Base-by-base conservation (phyloP, 23 tunicate species). In the Trididemnum nubilum region DNA sequence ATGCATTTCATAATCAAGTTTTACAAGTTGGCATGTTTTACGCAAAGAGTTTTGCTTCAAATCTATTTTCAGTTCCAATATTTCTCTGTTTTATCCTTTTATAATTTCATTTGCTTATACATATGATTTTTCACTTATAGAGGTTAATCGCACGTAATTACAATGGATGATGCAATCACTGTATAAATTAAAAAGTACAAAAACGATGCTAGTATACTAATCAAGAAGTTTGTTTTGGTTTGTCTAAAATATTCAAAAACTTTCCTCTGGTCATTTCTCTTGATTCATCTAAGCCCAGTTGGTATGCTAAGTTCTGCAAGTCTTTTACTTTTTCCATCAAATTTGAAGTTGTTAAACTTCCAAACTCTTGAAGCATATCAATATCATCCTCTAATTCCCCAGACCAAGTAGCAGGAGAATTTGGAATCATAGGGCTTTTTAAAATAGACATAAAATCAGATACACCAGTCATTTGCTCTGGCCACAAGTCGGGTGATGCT, bases 241-340 rank as follows among this genome's bases (percentile, higher is more conserved):
- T 82, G 51, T 80, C 91, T 33, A 93, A 69, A 72, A 93, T 93
- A 38, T 93, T 93, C 61, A 93, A 80, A 79, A 93, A 87, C 60
- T 93, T 93, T 63, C 98, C 98, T 73, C 98, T 83, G 18, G 98
- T 93, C 98, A 93, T 93, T 67, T 93, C 98, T 36, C 86, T 73
- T 32, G 93, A 93, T 57, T 93, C 98, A 60, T 93, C 98, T 39
- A 93, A 70, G 7, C 98, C 98, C 12, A 93, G 86, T 71, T 93
- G 92, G 49, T 87, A 93, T 27, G 98, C 98, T 35, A 93, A 39
- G 36, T 93, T 93, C 65, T 93, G 98, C 64, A 93, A 73, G 34
- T 84, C 98, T 36, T 88, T 79, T 7, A 93, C 92, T 81, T 93
- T 93, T 66, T 93, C 98, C 89, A 93, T 77, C 0, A 93, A 86